Conservation (phyloP, 2,113 vertebrate genomes). For the Bubalus kerabau region DNA sequence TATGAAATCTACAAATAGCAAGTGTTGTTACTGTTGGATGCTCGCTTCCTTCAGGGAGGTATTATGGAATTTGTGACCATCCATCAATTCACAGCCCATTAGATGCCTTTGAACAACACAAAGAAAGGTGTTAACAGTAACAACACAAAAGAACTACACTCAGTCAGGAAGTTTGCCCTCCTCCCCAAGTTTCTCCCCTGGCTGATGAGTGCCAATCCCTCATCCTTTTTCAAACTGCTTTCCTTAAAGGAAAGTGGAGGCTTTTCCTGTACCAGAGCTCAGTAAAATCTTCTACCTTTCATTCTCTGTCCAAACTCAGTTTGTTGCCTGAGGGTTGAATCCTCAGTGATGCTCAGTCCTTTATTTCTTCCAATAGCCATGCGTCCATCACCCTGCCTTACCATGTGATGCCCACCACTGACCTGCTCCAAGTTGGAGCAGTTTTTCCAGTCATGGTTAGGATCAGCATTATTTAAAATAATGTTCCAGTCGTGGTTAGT, state of each 20-base stretch:
- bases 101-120: not conserved
- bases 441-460: not conserved
- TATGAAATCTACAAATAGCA: not conserved
- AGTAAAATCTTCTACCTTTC: not conserved
- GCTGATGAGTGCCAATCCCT: not conserved
- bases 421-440: not conserved
- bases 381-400: too few relatives aligned
- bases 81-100: not conserved
- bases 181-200: not conserved
- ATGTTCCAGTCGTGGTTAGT: not conserved
- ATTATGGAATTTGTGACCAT: conserved; percentile 8
- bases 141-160: not conserved
- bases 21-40: not conserved
- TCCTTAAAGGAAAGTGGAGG: not conserved
- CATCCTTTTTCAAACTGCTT: not conserved
- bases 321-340: not conserved
- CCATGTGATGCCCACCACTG: fast-evolving
- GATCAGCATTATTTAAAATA: not conserved
- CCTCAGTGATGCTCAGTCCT: not conserved
- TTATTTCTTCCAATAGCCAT: not conserved
- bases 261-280: not conserved
- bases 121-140: not conserved
- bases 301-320: not conserved
- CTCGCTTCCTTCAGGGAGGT: not conserved
- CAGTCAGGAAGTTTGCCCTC: not conserved